A percentile compares a stretch with the other conserved stretches of the same genome.
Conservation (phyloP, 1,140 invertebrate genomes). For the Eumeta japonica region DNA sequence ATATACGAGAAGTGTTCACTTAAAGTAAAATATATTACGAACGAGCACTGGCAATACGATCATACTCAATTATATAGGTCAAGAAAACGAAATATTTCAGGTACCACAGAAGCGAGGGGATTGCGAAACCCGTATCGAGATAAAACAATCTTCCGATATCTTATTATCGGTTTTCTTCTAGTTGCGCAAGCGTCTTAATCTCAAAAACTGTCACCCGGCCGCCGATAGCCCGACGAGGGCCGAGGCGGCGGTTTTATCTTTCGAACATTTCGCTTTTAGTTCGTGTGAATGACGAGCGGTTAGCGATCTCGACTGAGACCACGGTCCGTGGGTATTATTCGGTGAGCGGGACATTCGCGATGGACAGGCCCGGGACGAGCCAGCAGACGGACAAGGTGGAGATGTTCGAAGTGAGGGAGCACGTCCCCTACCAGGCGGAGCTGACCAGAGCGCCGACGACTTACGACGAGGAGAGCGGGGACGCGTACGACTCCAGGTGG, state of each 20-base stretch:
- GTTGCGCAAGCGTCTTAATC: conserved; percentile 45
- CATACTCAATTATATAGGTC: no score
- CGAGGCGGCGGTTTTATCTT: background rate
- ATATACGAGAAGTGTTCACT: no score
- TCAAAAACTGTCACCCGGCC: conserved; percentile 34
- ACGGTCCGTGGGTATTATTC: conserved; percentile 20
- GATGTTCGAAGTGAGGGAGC: conserved; percentile 46
- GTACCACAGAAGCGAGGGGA: no score
- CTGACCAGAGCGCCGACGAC: conserved; percentile 33
- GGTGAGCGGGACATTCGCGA: conserved; percentile 15
- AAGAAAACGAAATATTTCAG: no score
- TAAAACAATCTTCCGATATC: background rate
- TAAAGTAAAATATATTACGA: no score
- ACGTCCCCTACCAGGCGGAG: conserved; percentile 47
- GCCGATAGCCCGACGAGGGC: conserved; percentile 19
- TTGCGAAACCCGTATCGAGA: no score
- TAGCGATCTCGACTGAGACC: conserved; percentile 1
- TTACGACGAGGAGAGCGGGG: conserved; percentile 42
- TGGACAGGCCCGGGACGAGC: conserved; percentile 46
- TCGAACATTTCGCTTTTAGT: conserved; percentile 15
- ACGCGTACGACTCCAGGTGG: conserved; percentile 31
- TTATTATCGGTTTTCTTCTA: conserved; percentile 7
- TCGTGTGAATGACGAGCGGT: conserved; percentile 16
- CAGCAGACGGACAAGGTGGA: conserved; percentile 44
- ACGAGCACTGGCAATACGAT: no score